Base-by-base conservation (phyloP, 2,888 invertebrate genomes). In the Acronicta alni region DNA sequence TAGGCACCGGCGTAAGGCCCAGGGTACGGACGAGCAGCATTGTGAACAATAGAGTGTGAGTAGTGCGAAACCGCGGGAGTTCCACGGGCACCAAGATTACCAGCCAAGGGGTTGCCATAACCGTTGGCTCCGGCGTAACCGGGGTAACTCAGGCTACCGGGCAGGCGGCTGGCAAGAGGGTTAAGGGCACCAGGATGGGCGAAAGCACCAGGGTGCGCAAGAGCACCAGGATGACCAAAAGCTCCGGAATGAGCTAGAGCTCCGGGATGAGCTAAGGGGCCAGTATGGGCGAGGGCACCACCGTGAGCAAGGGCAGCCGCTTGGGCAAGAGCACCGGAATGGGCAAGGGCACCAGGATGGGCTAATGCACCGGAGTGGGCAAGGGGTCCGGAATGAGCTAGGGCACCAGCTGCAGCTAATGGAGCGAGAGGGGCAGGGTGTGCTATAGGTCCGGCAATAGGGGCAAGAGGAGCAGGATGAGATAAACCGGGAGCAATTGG, bases 21-120 rank as follows among this genome's bases (percentile, higher is more conserved):
- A 44, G 64, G 23, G 20, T 79, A 79, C 4, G 74, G 52, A 45
- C 70, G 77, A 20, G 77, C 66, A 54, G 56, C 63, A 18, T 78
- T 55, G 60, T 78, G 78, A 8, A 79, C 72, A 30, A 78, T 67
- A 8, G 79, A 70, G 45, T 79, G 70, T 8, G 79, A 77, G 52
- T 72, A 79, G 37, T 77, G 75, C 10, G 79, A 77, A 2, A 78
- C 67, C 44, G 77, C 14, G 7, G 75, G 73, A 45, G 67, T 65
- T 45, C 70, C 77, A 15, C 61, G 70, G 47, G 65, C 68, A 47
- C 67, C 72, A 46, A 57, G 56, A 59, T 43, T 45, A 18, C 72
- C 67, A 49, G 67, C 55, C 39, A 66, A 55, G 2, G 72, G 59
- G 35, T 58, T 59, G n/a, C 58, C 66, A 7, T 64, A 63, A 30